These are phyloP conservation scores for Tridacna gigas DNA, from an alignment of 2,888 invertebrate species.

Conservation along the genomic window DNA sequence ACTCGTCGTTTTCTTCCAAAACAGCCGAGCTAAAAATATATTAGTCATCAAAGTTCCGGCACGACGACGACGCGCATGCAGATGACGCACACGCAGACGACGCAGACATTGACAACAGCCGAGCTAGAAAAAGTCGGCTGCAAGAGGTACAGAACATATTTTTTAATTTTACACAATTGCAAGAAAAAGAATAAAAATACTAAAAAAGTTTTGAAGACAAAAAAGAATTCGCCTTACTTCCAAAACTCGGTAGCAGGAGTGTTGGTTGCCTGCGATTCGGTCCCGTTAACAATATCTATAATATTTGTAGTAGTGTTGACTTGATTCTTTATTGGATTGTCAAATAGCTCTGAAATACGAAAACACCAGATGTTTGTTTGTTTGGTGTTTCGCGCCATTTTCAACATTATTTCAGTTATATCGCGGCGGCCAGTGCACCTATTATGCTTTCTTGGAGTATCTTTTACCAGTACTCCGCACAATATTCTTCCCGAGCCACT, in stretches of 20 bases:
- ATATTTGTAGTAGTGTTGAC: background rate
- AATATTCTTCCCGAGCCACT: background rate
- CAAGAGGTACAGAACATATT: no score
- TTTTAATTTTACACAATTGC: no score
- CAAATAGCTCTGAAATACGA: background rate
- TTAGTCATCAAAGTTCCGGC: no score
- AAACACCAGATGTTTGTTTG: background rate
- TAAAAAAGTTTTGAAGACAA: background rate
- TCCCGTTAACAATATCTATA: background rate
- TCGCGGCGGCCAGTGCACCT: background rate
- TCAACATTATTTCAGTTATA: slow-evolving; percentile 1
- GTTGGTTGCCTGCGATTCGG: background rate
- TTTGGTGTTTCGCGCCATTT: background rate
- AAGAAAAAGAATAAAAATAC: no score
- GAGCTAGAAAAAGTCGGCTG: no score
- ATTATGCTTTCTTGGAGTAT: background rate
- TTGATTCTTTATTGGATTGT: background rate
- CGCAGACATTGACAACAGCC: no score
- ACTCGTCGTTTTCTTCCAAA: no score
- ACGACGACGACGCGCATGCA: no score
- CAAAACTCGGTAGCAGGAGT: slow-evolving; percentile 19
- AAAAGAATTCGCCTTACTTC: slow-evolving; percentile 1
- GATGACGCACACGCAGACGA: no score
- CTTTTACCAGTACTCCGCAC: background rate
- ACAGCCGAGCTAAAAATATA: no score